These are phyloP conservation scores for Lethenteron camtschaticum DNA, from an alignment of 2,113 vertebrate genomes.

Conservation along the genomic window DNA sequence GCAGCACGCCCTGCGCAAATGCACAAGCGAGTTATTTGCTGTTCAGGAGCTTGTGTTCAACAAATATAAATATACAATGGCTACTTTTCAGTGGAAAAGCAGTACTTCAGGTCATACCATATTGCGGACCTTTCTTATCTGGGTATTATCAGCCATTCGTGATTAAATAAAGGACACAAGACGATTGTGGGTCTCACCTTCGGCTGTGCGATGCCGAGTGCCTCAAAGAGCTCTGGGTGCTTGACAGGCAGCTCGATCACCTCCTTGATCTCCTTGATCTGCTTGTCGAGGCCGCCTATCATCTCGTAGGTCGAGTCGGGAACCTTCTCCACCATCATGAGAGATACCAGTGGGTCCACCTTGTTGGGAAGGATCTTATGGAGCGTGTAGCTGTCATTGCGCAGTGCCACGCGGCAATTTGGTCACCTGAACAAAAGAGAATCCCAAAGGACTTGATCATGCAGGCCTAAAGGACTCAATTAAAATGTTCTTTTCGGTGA, in stretches of 20 bases:
- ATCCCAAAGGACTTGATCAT: not conserved
- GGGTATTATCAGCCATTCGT: too few relatives aligned
- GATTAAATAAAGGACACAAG: too few relatives aligned
- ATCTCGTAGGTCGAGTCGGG: constrained; percentile 95
- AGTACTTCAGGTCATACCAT: too few relatives aligned
- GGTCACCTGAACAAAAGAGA: constrained; percentile 43
- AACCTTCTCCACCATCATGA: constrained; percentile 99
- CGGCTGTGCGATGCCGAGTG: constrained; percentile 81
- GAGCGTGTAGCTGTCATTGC: constrained; percentile 91
- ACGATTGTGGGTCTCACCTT: constrained; percentile 29
- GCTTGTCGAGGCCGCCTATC: constrained; percentile 93
- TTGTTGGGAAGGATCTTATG: constrained; percentile 98
- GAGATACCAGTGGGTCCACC: constrained; percentile 78
- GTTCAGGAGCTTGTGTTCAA: too few relatives aligned
- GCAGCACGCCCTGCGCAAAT: constrained; percentile 50
- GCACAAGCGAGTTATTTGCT: not conserved
- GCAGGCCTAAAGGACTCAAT: not conserved
- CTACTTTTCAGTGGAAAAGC: too few relatives aligned
- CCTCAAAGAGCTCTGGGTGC: constrained; percentile 88
- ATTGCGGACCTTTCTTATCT: too few relatives aligned
- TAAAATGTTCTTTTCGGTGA: too few relatives aligned
- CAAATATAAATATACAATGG: too few relatives aligned
- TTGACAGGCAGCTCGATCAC: constrained; percentile 92
- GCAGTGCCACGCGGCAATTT: constrained; percentile 77
- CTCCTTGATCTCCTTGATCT: constrained; percentile 98